Evolutionary conservation across 2,113 vertebrate genomes (phyloP).

Genomic region (Gallinago media): DNA sequence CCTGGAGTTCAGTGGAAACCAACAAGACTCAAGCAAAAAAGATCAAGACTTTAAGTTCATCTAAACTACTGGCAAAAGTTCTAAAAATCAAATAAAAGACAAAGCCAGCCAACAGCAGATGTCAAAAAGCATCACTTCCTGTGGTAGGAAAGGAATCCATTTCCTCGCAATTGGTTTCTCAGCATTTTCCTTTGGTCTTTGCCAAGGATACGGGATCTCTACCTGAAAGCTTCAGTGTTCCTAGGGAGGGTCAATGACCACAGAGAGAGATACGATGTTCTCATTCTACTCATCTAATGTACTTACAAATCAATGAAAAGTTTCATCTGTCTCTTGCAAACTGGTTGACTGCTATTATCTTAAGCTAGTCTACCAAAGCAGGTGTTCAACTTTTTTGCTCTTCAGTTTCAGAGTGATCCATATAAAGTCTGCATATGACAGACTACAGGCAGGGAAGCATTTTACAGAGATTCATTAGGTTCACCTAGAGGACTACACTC

Average conservation of each 20-base stretch:
- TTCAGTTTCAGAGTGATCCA: background rate
- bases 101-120: background rate
- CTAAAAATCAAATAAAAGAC: background rate
- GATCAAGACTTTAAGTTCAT: background rate
- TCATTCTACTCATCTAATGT: background rate
- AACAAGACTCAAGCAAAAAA: background rate
- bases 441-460: background rate
- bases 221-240: background rate
- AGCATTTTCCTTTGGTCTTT: background rate
- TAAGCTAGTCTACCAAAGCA: background rate
- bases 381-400: background rate
- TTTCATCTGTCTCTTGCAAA: background rate
- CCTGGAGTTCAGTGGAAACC: background rate
- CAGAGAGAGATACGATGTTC: background rate
- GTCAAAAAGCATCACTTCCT: background rate
- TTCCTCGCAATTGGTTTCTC: background rate
- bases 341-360: background rate
- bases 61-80: background rate
- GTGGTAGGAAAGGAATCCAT: background rate
- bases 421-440: background rate
- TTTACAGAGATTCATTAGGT: background rate
- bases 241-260: background rate
- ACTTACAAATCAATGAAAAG: background rate
- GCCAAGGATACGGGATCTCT: background rate
- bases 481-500: background rate